Percentiles rank a stretch among this genome's conserved stretches.
Evolutionary conservation across 2,113 vertebrate species (phyloP).

Genomic region (Speoplatyrhinus poulsoni): DNA sequence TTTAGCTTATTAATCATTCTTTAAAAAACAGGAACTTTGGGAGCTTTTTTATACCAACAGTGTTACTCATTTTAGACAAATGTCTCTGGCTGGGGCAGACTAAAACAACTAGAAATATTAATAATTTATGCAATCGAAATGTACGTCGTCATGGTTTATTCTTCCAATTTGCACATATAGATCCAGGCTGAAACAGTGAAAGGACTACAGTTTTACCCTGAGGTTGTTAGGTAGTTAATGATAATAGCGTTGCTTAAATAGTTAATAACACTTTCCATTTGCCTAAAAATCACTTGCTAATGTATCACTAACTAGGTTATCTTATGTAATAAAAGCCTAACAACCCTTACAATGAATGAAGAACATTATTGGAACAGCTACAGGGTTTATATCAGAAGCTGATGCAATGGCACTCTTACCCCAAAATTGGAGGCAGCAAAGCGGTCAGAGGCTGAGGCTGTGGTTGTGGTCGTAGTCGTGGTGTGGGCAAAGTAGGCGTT

Average conservation of each 20-base stretch:
- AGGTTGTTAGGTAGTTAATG: no score
- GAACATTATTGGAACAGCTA: no score
- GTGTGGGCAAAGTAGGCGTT: constrained; percentile 98
- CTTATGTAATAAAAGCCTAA: no score
- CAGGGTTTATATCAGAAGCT: background rate
- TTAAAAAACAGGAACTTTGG: constrained; percentile 7
- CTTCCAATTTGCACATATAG: background rate
- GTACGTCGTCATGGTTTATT: constrained; percentile 2
- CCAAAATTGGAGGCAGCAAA: constrained; percentile 98
- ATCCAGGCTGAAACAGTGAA: constrained; percentile 6
- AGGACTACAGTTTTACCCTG: background rate
- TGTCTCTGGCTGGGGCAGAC: constrained; percentile 5
- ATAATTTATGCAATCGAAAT: background rate
- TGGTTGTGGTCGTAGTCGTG: constrained; percentile 91
- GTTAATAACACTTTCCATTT: background rate
- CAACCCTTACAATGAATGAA: background rate
- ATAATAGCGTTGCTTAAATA: background rate
- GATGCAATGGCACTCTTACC: constrained; percentile 71
- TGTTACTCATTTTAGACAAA: constrained; percentile 16
- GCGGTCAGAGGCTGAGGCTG: constrained; percentile 93
- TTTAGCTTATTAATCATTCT: constrained; percentile 54
- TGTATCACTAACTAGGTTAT: no score
- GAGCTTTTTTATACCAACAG: constrained; percentile 9
- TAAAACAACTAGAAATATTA: background rate
- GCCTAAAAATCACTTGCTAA: background rate